Evolutionary conservation across 2,113 vertebrate genomes (phyloP).

Genomic region (Motacilla alba): DNA sequence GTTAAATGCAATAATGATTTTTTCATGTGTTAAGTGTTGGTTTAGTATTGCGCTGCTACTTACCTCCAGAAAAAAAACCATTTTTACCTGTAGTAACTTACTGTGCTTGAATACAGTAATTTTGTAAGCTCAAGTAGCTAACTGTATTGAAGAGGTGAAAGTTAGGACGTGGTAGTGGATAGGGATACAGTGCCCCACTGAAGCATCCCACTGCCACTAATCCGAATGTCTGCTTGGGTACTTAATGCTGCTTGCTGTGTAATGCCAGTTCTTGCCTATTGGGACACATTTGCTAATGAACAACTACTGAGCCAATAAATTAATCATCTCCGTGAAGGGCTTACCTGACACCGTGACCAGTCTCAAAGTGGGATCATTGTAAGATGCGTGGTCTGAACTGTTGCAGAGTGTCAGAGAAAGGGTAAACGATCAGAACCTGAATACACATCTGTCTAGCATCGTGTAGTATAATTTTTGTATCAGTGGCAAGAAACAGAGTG

Average conservation of each 20-base stretch:
- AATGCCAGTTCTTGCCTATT: neutral
- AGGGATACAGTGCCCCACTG: neutral
- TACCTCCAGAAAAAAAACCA: neutral
- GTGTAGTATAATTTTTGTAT: accelerated
- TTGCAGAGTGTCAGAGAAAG: neutral
- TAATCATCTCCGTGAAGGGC: neutral
- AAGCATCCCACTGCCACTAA: neutral
- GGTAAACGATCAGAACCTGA: neutral
- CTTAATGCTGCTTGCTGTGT: neutral
- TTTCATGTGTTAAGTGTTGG: neutral
- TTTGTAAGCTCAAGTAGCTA: neutral
- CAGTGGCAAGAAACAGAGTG: neutral
- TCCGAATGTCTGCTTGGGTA: neutral
- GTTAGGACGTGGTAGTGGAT: neutral
- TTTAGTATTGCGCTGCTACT: neutral
- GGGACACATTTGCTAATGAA: neutral
- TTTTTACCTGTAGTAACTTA: neutral
- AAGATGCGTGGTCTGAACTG: neutral
- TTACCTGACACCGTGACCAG: neutral
- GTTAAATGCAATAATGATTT: neutral
- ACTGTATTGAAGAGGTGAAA: neutral
- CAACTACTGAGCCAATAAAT: neutral
- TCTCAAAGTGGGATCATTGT: accelerated
- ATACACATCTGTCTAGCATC: neutral
- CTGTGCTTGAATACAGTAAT: neutral